A percentile compares a stretch with the other conserved stretches of the same genome.
These are phyloP conservation scores for Scolopax mira DNA, from an alignment of 2,113 vertebrate species.

Conservation along the genomic window DNA sequence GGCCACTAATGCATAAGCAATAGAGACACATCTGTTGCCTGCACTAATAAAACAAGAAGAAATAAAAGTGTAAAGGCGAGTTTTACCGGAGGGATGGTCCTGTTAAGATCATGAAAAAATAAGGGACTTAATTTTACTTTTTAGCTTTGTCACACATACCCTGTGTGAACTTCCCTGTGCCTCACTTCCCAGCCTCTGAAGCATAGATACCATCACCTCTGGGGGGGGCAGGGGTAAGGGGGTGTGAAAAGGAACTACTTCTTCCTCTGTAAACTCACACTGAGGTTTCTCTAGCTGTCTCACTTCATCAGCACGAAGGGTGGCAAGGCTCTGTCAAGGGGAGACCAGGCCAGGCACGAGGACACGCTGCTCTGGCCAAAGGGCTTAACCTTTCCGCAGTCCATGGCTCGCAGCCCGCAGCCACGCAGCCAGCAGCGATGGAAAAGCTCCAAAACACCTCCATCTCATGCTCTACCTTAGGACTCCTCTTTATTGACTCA, in stretches of 20 bases:
- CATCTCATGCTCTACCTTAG: rapidly evolving
- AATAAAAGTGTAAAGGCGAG: background rate
- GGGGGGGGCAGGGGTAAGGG: too few species aligned
- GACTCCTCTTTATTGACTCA: background rate
- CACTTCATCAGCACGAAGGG: background rate
- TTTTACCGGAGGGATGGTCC: background rate
- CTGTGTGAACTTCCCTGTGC: background rate
- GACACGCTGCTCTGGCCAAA: background rate
- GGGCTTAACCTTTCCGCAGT: background rate
- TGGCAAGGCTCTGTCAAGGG: background rate
- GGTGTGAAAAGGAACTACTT: background rate
- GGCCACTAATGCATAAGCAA: background rate
- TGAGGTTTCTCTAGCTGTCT: background rate
- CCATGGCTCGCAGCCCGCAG: background rate
- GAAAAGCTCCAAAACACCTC: background rate
- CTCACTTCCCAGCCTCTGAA: background rate
- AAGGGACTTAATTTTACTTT: background rate
- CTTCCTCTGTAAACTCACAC: background rate
- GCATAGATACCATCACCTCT: background rate
- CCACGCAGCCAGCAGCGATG: rapidly evolving
- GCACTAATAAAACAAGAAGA: background rate
- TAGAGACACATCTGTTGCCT: background rate
- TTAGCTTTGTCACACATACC: rapidly evolving
- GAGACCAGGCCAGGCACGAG: background rate
- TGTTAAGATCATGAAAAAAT: background rate